Conservation (phyloP, 2,113 vertebrate genomes). For the Paraplagusia blochii region DNA sequence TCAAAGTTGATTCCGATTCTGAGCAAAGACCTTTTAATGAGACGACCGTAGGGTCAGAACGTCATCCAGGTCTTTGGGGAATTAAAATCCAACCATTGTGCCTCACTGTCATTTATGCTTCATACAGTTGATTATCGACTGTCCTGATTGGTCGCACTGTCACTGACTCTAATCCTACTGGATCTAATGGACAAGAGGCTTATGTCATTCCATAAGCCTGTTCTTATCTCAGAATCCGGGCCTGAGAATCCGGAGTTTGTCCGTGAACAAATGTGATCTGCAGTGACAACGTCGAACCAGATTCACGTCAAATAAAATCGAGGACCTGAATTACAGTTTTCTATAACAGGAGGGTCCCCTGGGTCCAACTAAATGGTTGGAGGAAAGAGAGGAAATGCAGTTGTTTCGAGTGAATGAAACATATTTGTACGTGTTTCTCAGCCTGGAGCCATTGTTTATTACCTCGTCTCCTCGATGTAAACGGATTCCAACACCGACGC, state of each 20-base stretch:
- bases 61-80: conserved; percentile 20
- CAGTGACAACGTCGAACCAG: neutral
- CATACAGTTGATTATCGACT: conserved; percentile 27
- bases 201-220: conserved; percentile 70
- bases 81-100: conserved; percentile 43
- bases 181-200: conserved; percentile 51
- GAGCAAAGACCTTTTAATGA: conserved; percentile 32
- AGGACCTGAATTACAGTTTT: no score
- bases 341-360: no score
- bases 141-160: conserved; percentile 41
- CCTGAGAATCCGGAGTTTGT: conserved; percentile 21
- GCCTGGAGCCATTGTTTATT: conserved; percentile 1
- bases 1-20: conserved; percentile 41
- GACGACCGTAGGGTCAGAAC: conserved; percentile 38
- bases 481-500: conserved; percentile 94
- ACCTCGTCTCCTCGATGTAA: conserved; percentile 97
- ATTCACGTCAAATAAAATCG: no score
- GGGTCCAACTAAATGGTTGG: no score
- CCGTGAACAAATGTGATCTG: neutral
- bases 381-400: no score
- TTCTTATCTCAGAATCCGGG: conserved; percentile 37
- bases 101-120: conserved; percentile 21
- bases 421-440: neutral
- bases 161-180: conserved; percentile 55
- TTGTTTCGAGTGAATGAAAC: conserved; percentile 25